phyloP scores from a whole-genome alignment of 2,888 invertebrate genomes.

The Drosophila setosimentum region DNA sequence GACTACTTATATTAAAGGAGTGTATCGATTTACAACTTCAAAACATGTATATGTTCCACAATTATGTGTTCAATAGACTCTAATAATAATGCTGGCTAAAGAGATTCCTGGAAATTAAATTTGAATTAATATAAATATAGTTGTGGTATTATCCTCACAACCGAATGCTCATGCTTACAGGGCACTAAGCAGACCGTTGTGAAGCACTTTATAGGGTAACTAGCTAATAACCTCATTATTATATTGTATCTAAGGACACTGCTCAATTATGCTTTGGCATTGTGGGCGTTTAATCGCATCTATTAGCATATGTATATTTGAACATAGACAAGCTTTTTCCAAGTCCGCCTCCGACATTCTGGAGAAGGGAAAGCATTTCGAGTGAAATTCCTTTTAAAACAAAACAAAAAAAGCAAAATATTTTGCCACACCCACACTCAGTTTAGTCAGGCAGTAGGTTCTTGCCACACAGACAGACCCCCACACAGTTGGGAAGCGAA shows the following conservation, averaged over 20 bases:
- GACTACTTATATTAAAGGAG: background rate
- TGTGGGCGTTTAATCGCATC: slow-evolving; percentile 80
- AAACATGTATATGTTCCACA: background rate
- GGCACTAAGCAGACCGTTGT: background rate
- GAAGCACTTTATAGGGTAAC: slow-evolving; percentile 12
- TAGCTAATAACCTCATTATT: background rate
- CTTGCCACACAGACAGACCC: background rate
- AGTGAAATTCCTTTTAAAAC: slow-evolving; percentile 40
- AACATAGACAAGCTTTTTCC: slow-evolving; percentile 43
- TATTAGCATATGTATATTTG: slow-evolving; percentile 57
- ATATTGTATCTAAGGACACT: slow-evolving; percentile 9
- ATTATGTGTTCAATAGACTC: background rate
- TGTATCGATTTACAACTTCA: background rate
- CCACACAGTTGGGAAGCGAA: slow-evolving; percentile 12
- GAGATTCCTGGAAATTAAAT: no score
- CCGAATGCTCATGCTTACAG: background rate
- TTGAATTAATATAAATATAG: background rate
- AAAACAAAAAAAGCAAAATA: slow-evolving; percentile 50
- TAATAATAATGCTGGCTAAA: background rate
- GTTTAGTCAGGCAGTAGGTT: slow-evolving; percentile 7
- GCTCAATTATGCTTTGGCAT: slow-evolving; percentile 27
- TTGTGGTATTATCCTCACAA: background rate
- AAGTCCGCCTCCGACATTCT: slow-evolving; percentile 37
- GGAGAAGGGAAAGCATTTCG: slow-evolving; percentile 4
- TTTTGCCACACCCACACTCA: slow-evolving; percentile 40